Percentiles rank a stretch among this genome's conserved stretches.
Conservation (phyloP, 2,888 invertebrate genomes). For the Alviniconcha strummeri region DNA sequence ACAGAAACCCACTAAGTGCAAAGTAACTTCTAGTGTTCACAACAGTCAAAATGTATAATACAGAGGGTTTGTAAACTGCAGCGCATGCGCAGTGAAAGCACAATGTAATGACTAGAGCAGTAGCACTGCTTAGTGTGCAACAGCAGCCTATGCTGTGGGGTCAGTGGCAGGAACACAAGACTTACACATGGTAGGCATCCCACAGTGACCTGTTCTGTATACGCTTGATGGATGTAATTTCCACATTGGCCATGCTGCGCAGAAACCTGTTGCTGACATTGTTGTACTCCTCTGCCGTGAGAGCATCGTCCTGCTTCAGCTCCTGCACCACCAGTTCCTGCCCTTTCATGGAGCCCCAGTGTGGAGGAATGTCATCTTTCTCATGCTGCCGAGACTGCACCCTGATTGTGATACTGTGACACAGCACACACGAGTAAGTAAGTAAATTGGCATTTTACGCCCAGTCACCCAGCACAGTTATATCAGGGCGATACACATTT, state of each 20-base stretch:
- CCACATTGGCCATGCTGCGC: conserved; percentile 49
- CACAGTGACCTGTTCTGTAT: conserved; percentile 52
- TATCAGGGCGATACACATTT: too few relatives aligned
- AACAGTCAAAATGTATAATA: too few relatives aligned
- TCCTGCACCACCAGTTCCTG: conserved; percentile 32
- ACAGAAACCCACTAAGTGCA: too few relatives aligned
- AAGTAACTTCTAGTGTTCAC: too few relatives aligned
- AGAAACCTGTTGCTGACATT: conserved; percentile 48
- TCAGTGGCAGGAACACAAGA: not conserved
- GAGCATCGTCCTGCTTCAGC: conserved; percentile 36
- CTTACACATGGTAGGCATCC: conserved; percentile 54
- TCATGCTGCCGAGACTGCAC: not conserved
- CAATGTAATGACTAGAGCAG: too few relatives aligned
- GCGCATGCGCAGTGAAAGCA: too few relatives aligned
- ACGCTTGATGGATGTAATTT: conserved; percentile 48
- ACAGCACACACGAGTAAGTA: not conserved
- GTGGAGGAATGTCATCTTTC: conserved; percentile 39
- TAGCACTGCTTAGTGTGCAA: too few relatives aligned
- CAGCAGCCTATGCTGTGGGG: too few relatives aligned
- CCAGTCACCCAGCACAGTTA: too few relatives aligned
- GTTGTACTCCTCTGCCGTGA: conserved; percentile 47
- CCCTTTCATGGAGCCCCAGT: conserved; percentile 48
- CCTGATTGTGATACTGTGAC: conserved; percentile 7
- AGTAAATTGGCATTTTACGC: too few relatives aligned
- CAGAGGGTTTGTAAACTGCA: too few relatives aligned